Conservation (phyloP, 2,888 invertebrate species). For the Thecophora atra region DNA sequence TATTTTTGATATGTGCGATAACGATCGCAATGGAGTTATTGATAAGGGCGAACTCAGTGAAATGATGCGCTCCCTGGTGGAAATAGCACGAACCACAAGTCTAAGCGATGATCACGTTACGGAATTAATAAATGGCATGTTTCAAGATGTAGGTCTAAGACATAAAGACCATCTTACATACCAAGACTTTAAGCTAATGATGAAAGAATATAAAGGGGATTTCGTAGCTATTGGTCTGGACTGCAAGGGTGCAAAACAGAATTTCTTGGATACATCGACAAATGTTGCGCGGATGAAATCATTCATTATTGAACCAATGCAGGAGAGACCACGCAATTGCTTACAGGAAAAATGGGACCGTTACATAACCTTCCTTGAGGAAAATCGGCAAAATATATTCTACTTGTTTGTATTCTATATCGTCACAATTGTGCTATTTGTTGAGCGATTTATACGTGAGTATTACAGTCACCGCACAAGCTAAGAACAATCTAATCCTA, state of each 20-base stretch:
- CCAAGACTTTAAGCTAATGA: constrained; percentile 92
- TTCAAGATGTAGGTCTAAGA: constrained; percentile 88
- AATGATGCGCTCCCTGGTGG: constrained; percentile 91
- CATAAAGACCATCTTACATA: constrained; percentile 91
- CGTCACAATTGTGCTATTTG: constrained; percentile 91
- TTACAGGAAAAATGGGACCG: constrained; percentile 83
- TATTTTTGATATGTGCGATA: constrained; percentile 97
- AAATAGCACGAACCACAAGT: constrained; percentile 91
- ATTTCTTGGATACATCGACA: constrained; percentile 92
- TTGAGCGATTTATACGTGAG: constrained; percentile 92
- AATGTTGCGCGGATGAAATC: constrained; percentile 96
- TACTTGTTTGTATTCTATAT: constrained; percentile 95
- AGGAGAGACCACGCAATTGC: constrained; percentile 77
- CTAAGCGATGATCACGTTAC: constrained; percentile 90
- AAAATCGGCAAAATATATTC: constrained; percentile 95
- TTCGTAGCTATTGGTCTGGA: constrained; percentile 94
- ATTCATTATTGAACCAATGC: constrained; percentile 86
- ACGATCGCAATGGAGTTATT: constrained; percentile 92
- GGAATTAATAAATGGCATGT: constrained; percentile 94
- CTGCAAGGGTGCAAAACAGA: constrained; percentile 94
- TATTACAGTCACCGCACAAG: too few species aligned
- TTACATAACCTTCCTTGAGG: constrained; percentile 90
- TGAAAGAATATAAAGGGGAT: constrained; percentile 96
- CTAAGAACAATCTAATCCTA: too few species aligned
- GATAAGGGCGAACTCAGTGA: constrained; percentile 93